These are phyloP conservation scores for Rousettus leschenaultii DNA, from an alignment of 2,113 vertebrate genomes.

Conservation along the genomic window DNA sequence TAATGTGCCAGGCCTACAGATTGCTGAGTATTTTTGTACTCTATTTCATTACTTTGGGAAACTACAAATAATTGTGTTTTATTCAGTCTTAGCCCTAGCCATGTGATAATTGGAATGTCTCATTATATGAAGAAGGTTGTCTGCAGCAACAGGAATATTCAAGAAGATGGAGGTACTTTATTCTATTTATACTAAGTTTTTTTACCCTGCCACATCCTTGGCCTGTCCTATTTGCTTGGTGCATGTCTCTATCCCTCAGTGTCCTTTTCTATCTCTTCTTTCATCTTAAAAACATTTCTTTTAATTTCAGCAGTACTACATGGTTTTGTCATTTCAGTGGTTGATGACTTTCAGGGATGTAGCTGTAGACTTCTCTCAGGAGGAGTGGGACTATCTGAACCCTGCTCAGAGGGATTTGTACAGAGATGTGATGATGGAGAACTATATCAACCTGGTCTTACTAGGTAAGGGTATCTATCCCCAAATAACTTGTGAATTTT, in stretches of 20 bases:
- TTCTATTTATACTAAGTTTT: not conserved
- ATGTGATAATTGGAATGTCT: not conserved
- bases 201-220: no score
- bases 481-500: not conserved
- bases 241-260: not conserved
- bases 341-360: not conserved
- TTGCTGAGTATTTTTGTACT: not conserved
- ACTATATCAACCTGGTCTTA: not conserved
- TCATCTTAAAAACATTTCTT: not conserved
- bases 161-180: not conserved
- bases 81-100: not conserved
- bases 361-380: not conserved
- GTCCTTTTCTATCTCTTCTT: not conserved
- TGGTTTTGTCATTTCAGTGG: not conserved
- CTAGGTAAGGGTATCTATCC: not conserved
- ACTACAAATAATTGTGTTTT: not conserved
- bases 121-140: not conserved
- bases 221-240: not conserved
- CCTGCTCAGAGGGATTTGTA: not conserved
- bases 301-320: not conserved
- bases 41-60: not conserved
- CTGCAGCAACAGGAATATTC: not conserved
- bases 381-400: not conserved
- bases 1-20: not conserved
- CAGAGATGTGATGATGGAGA: constrained; percentile 1